Percentiles rank a stretch among this genome's conserved stretches.
Conservation (phyloP, 2,888 invertebrate species). For the Hedychridium roseum region DNA sequence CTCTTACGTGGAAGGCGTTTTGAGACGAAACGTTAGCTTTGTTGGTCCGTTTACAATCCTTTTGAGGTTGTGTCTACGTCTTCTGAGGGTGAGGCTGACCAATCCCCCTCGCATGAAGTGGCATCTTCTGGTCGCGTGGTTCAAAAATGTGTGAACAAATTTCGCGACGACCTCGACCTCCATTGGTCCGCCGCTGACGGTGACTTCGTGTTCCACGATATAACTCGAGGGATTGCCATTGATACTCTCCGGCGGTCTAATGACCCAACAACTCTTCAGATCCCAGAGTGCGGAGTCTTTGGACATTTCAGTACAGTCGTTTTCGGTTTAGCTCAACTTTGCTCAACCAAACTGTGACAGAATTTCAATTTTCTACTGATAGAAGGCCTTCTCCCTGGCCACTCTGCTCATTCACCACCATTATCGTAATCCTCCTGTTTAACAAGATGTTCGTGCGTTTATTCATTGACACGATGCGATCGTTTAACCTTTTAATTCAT, state of each 20-base stretch:
- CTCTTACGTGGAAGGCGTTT: conserved; percentile 34
- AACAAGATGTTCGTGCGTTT: no score
- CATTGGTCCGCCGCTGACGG: conserved; percentile 37
- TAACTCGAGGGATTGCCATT: conserved; percentile 22
- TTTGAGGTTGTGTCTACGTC: conserved; percentile 24
- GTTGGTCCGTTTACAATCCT: conserved; percentile 25
- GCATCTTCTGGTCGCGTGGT: conserved; percentile 24
- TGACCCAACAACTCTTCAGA: conserved; percentile 43
- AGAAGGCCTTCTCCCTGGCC: no score
- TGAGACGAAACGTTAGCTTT: conserved; percentile 27
- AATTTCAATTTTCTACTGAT: no score
- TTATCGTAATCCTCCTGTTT: no score
- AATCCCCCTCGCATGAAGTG: conserved; percentile 41
- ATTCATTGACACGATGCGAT: no score
- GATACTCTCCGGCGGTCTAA: conserved; percentile 27
- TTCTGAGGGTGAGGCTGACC: conserved; percentile 44
- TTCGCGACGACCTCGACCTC: conserved; percentile 47
- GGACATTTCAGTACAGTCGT: conserved; percentile 28
- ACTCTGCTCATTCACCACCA: no score
- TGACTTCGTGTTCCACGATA: conserved; percentile 49
- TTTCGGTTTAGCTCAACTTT: no score
- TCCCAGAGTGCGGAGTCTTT: conserved; percentile 32
- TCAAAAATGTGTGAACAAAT: conserved; percentile 45
- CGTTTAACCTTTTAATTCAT: no score
- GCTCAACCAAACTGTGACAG: no score